Conservation (phyloP, 2,113 vertebrate genomes). For the Pelmatolapia mariae region DNA sequence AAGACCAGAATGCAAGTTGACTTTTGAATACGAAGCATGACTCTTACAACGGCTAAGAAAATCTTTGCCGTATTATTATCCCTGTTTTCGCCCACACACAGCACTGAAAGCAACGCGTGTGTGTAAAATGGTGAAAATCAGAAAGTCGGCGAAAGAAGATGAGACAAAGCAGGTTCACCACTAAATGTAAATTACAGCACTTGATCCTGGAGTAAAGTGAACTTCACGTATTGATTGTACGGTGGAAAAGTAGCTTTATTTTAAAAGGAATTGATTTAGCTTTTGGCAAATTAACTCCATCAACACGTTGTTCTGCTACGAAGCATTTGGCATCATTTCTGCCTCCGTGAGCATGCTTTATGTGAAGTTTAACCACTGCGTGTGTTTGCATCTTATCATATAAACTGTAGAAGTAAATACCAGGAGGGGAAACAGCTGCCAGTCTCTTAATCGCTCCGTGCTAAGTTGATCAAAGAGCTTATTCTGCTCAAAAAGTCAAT, state of each 20-base stretch:
- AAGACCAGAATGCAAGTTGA: background rate
- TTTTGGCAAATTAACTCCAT: conserved; percentile 38
- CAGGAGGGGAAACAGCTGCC: conserved; percentile 22
- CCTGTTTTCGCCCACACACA: background rate
- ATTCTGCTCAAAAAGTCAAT: conserved; percentile 27
- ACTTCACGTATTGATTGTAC: conserved; percentile 33
- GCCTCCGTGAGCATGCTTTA: background rate
- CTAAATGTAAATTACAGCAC: conserved; percentile 13
- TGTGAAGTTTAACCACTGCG: background rate
- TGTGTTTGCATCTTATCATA: background rate
- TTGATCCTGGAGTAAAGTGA: conserved; percentile 8
- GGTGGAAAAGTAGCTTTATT: background rate
- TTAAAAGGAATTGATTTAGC: conserved; percentile 28
- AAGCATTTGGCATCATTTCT: conserved; percentile 5
- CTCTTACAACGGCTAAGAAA: background rate
- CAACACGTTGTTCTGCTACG: background rate
- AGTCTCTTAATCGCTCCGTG: background rate
- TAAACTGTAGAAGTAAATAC: background rate
- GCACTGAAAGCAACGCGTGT: background rate
- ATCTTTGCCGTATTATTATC: background rate
- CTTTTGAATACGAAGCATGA: background rate
- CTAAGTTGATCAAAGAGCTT: conserved; percentile 45
- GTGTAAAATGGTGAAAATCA: background rate
- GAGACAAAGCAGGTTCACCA: background rate
- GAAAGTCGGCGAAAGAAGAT: background rate